These are phyloP conservation scores for Halisarca cf. caerulea DNA, from an alignment of 37 sponge, comb jelly and placozoan species.

Conservation along the genomic window DNA sequence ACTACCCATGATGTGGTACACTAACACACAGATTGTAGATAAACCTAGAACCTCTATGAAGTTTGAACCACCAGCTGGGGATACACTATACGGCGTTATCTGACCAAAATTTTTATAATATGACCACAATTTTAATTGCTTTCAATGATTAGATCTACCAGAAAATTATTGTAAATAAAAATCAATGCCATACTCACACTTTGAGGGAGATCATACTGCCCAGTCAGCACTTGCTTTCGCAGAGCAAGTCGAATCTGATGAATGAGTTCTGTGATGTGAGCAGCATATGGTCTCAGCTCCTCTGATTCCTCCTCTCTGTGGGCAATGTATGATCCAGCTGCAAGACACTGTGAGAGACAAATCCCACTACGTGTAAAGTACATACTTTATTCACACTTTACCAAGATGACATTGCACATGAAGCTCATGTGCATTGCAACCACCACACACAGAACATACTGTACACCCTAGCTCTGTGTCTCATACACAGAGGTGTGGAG, in stretches of 20 bases:
- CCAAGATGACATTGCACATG: neutral
- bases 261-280: constrained; percentile 64
- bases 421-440: no score
- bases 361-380: neutral
- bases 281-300: constrained; percentile 76
- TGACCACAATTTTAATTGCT: no score
- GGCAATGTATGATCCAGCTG: constrained; percentile 82
- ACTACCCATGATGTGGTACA: no score
- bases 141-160: no score
- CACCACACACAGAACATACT: no score
- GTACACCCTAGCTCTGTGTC: no score
- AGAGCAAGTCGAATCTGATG: constrained; percentile 54
- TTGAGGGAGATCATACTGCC: neutral
- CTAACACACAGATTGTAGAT: no score
- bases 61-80: no score
- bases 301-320: constrained; percentile 77
- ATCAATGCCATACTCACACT: neutral
- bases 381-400: neutral
- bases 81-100: neutral
- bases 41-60: no score
- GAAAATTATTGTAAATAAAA: no score
- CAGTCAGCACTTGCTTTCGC: constrained; percentile 34
- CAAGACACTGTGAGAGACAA: constrained; percentile 62
- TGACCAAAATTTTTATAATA: no score
- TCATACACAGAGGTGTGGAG: no score